phyloP scores from a whole-genome alignment of 2,888 invertebrate genomes.

The Leptothorax acervorum region DNA sequence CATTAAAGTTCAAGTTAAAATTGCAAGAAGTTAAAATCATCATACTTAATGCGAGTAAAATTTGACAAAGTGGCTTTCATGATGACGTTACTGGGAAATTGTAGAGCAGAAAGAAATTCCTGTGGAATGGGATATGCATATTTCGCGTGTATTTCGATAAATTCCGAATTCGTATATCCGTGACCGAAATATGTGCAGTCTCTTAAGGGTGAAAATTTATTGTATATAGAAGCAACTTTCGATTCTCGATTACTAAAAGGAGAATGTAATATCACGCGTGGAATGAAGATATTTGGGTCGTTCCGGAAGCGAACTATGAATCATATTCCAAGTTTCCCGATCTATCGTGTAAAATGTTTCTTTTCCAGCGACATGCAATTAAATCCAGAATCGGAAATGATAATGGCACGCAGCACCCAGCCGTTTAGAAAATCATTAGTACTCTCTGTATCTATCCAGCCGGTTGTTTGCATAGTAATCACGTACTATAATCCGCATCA shows the following conservation, averaged over 20 bases:
- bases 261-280: not conserved
- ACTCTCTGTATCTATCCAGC: not conserved
- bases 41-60: not conserved
- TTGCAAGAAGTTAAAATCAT: not conserved
- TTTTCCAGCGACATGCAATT: not conserved
- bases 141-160: not conserved
- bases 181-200: not conserved
- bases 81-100: not conserved
- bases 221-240: not conserved
- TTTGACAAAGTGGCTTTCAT: not conserved
- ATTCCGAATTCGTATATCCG: not conserved
- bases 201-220: not conserved
- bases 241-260: not conserved
- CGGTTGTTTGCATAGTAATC: not conserved
- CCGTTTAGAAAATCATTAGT: constrained; percentile 9
- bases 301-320: not conserved
- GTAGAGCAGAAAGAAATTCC: not conserved
- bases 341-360: not conserved
- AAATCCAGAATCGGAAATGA: constrained; percentile 22
- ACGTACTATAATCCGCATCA: not conserved
- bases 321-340: not conserved
- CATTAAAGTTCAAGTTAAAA: not conserved
- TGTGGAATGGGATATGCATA: not conserved
- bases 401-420: not conserved
- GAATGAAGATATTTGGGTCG: not conserved